These are phyloP conservation scores for Theocolax elegans DNA, from an alignment of 1,140 invertebrate species.

Conservation along the genomic window DNA sequence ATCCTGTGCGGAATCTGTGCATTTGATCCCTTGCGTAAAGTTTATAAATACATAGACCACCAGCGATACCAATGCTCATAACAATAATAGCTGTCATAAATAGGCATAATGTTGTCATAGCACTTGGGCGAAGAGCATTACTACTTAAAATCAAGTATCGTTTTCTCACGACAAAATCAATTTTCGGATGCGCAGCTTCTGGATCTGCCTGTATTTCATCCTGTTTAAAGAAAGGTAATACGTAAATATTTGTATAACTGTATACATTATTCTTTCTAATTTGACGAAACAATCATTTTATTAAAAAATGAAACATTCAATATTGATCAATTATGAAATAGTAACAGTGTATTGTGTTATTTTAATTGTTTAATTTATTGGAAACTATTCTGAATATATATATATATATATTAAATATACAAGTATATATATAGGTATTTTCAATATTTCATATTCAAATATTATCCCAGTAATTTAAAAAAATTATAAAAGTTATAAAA, in stretches of 20 bases:
- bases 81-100: constrained; percentile 78
- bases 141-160: constrained; percentile 56
- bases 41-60: constrained; percentile 82
- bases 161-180: constrained; percentile 42
- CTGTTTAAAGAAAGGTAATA: constrained; percentile 40
- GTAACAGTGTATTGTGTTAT: too few species aligned
- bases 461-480: too few species aligned
- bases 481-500: too few species aligned
- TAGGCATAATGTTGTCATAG: constrained; percentile 76
- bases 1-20: constrained; percentile 72
- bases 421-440: too few species aligned
- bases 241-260: neutral
- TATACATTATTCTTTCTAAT: neutral
- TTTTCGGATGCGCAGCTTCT: constrained; percentile 57
- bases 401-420: too few species aligned
- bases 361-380: too few species aligned
- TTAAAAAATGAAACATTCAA: too few species aligned
- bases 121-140: constrained; percentile 65
- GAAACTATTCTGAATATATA: too few species aligned
- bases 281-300: too few species aligned
- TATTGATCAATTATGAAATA: too few species aligned
- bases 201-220: constrained; percentile 56
- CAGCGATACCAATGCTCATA: constrained; percentile 79
- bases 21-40: constrained; percentile 74
- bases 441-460: too few species aligned